These are phyloP conservation scores for Acanthochromis polyacanthus DNA, from an alignment of 2,113 vertebrate species.

Conservation along the genomic window DNA sequence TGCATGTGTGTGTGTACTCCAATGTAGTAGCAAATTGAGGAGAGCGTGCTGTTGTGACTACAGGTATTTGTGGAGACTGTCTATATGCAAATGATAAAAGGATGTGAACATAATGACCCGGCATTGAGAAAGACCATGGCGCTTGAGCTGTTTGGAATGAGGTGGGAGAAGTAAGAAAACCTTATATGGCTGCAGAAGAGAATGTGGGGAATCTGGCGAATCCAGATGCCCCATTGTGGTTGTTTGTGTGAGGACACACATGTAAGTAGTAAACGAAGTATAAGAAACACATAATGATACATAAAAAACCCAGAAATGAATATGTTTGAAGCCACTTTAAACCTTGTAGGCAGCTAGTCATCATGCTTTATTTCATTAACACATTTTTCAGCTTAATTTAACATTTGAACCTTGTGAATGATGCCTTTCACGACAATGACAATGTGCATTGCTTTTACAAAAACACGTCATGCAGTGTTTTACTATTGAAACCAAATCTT, in stretches of 20 bases:
- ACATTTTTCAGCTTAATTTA: too few relatives aligned
- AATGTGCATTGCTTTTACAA: too few relatives aligned
- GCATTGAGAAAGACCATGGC: constrained; percentile 47
- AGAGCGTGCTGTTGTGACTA: constrained; percentile 62
- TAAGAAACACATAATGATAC: too few relatives aligned
- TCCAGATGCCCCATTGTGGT: not conserved
- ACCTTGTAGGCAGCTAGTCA: too few relatives aligned
- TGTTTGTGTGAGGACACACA: constrained; percentile 1
- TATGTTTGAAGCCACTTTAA: not conserved
- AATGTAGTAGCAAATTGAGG: constrained; percentile 71
- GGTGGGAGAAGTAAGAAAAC: constrained; percentile 35
- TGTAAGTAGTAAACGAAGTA: too few relatives aligned
- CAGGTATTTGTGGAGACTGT: constrained; percentile 76
- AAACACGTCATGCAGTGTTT: too few relatives aligned
- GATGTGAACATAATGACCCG: constrained; percentile 74
- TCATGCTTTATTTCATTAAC: too few relatives aligned
- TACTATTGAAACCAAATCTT: too few relatives aligned
- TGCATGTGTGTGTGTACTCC: constrained; percentile 24
- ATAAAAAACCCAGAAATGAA: not conserved
- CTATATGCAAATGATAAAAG: constrained; percentile 81
- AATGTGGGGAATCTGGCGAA: not conserved
- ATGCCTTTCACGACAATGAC: too few relatives aligned
- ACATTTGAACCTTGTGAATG: too few relatives aligned
- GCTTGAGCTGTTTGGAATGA: constrained; percentile 50
- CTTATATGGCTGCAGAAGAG: constrained; percentile 15